These are phyloP conservation scores for Rhopalosiphum padi DNA, from an alignment of 1,140 invertebrate genomes.

Conservation along the genomic window DNA sequence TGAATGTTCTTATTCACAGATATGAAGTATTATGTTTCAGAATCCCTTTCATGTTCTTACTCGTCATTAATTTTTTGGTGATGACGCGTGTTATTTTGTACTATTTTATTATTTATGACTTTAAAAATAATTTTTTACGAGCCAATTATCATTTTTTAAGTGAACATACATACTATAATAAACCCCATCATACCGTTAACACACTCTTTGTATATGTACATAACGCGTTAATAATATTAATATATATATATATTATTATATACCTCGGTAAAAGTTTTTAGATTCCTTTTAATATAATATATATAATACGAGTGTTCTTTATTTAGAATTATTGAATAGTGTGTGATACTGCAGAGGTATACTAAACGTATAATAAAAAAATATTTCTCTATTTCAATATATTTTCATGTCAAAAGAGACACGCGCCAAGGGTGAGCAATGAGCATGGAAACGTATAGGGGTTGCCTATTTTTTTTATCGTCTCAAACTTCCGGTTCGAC, in stretches of 20 bases:
- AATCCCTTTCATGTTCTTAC: conserved; percentile 38
- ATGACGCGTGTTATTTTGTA: conserved; percentile 43
- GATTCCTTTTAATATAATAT: neutral
- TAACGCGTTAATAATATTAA: neutral
- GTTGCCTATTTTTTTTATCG: neutral
- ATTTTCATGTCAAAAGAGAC: neutral
- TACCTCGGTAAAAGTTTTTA: neutral
- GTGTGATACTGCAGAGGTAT: neutral
- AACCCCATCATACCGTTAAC: neutral
- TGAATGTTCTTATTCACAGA: neutral
- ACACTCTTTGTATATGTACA: neutral
- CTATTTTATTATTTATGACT: conserved; percentile 19
- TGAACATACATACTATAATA: neutral
- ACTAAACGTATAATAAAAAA: neutral
- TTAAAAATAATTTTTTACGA: conserved; percentile 47
- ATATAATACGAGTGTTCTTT: neutral
- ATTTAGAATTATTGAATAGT: neutral
- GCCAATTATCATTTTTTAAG: conserved; percentile 32
- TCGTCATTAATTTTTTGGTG: conserved; percentile 47
- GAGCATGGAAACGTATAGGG: neutral
- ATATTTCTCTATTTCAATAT: neutral
- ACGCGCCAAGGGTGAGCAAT: conserved; percentile 11
- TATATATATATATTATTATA: too few species aligned
- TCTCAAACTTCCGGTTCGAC: neutral
- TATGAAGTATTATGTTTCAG: neutral